Evolutionary conservation across 2,113 vertebrate species (phyloP), one percentile per base, ranked within the genome.

Genomic region (Psilopsiagon aurifrons): DNA sequence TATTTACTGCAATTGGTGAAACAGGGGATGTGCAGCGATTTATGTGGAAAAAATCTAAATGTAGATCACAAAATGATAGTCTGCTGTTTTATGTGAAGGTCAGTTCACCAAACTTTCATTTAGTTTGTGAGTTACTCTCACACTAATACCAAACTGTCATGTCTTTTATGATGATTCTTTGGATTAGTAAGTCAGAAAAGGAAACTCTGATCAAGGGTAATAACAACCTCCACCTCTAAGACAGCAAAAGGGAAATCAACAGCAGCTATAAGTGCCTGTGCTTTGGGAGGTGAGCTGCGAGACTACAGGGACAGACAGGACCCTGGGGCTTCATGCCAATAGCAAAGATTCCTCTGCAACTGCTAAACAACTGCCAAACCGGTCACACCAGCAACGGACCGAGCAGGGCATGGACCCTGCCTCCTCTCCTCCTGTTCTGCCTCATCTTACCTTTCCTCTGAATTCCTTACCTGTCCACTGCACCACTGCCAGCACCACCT

Each of bases 1-100:
- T 66, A 10, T 86, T 78, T 92, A 66, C 78, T 86, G 64, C 52
- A 31, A 49, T 94, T 95, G 81, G 33, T 69, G n/a, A 89, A 94
- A 87, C 0, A 29, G 47, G 3, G 35, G 46, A 64, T 73, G 70
- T 16, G 25, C 10, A 69, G 37, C 15, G 28, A 86, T 94, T 80
- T 49, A 66, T 68, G 44, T 54, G 80, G 74, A 76, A 89, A 92
- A 91, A 66, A 54, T 46, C 54, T 90, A 80, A 90, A 77, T 63
- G 63, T 70, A 77, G 49, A 80, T 85, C 74, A 63, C 49, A 83
- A 90, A 68, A 31, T 39, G 54, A 16, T 44, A 85, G 51, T 52
- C 67, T 3, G 2, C 49, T 83, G 31, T 84, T 88, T 33, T 55
- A 88, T 12, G 41, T 35, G 46, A 80, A 83, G 39, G 44, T 51